Conservation (phyloP, 2,888 invertebrate species). For the Ophion costatus region DNA sequence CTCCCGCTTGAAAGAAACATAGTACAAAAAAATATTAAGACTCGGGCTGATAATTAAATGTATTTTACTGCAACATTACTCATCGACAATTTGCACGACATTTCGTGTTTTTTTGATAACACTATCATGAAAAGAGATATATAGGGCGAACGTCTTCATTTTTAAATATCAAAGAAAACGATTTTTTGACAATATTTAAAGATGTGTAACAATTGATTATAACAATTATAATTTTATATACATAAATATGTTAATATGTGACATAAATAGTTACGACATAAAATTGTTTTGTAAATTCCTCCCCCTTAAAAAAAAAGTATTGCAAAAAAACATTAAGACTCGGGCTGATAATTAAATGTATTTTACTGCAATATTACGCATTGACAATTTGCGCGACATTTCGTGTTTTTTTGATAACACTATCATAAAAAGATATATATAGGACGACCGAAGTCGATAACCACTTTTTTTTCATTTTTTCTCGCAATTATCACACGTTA, state of each 20-base stretch:
- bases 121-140: neutral
- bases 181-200: too few relatives aligned
- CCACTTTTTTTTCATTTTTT: conserved; percentile 43
- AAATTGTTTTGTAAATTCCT: neutral
- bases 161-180: neutral
- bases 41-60: neutral
- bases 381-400: neutral
- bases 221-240: too few relatives aligned
- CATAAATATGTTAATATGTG: too few relatives aligned
- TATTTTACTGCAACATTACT: neutral
- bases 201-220: too few relatives aligned
- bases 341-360: neutral
- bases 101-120: conserved; percentile 12
- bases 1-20: neutral
- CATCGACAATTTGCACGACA: neutral
- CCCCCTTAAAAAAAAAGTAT: too few relatives aligned
- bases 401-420: conserved; percentile 17
- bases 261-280: too few relatives aligned
- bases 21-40: too few relatives aligned
- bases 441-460: conserved; percentile 40
- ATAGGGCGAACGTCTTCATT: neutral
- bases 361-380: neutral
- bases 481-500: conserved; percentile 46
- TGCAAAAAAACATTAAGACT: too few relatives aligned
- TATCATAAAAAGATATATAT: neutral